Evolutionary conservation across 2,797 vertebrate species (phyloP).

Genomic region (Tauraco hartlaubi): DNA sequence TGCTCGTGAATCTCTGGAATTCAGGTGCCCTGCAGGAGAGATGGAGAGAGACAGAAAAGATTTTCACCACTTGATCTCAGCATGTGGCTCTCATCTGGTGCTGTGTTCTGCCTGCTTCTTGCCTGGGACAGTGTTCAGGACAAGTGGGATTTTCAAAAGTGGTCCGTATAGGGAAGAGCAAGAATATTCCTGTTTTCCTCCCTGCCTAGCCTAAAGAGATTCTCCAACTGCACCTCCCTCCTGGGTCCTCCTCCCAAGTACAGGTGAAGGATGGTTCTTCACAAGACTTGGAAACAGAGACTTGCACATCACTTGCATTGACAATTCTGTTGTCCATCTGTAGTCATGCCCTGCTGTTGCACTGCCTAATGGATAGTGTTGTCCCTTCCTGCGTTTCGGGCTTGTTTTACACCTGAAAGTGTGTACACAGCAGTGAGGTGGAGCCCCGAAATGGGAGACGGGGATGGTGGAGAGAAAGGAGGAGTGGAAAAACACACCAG

Average conservation of each 20-base stretch:
- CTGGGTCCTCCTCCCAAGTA: background rate
- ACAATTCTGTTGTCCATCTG: background rate
- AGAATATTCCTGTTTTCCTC: background rate
- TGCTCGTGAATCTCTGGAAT: background rate
- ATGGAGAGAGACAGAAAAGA: background rate
- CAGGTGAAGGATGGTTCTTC: background rate
- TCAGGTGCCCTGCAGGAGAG: slow-evolving; percentile 31
- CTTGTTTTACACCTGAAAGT: background rate
- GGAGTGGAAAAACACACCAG: background rate
- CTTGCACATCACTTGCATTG: background rate
- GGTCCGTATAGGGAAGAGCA: background rate
- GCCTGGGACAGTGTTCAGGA: background rate
- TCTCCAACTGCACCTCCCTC: background rate
- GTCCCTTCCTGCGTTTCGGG: background rate
- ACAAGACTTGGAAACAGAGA: background rate
- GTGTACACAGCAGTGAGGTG: background rate
- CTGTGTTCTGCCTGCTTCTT: background rate
- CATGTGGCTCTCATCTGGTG: slow-evolving; percentile 15
- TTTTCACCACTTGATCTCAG: background rate
- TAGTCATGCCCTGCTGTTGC: background rate
- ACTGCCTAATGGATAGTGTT: background rate
- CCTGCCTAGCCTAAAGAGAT: background rate
- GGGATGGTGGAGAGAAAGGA: background rate
- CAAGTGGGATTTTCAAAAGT: background rate
- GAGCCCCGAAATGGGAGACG: background rate